Percentiles rank a stretch among this genome's conserved stretches.
Conservation (phyloP, 2,797 vertebrate genomes). For the Enteromius radiatus region DNA sequence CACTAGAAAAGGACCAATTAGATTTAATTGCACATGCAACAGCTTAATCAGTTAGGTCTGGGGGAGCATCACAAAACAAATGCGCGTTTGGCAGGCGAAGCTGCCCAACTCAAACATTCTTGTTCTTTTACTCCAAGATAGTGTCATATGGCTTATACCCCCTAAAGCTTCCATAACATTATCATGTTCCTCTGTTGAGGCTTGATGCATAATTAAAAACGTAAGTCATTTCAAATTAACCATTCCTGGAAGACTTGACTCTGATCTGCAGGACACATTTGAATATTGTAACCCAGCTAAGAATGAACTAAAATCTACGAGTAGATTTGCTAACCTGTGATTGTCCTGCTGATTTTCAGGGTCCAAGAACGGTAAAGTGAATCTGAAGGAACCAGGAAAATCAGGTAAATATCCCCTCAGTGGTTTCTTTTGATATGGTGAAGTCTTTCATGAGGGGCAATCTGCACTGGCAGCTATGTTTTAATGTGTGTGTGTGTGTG, state of each 20-base stretch:
- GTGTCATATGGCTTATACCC: conserved; percentile 52
- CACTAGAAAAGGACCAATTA: conserved; percentile 54
- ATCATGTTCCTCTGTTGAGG: conserved; percentile 22
- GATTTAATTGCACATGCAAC: conserved; percentile 58
- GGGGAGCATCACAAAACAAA: conserved; percentile 36
- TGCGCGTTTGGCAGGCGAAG: conserved; percentile 40
- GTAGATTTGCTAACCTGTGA: background rate
- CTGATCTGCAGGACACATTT: background rate
- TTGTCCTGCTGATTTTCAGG: conserved; percentile 74
- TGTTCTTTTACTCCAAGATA: conserved; percentile 41
- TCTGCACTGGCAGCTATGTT: conserved; percentile 25
- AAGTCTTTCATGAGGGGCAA: background rate
- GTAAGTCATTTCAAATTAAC: conserved; percentile 23
- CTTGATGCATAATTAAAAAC: conserved; percentile 27
- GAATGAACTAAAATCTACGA: background rate
- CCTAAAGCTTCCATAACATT: conserved; percentile 42
- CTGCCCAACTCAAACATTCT: conserved; percentile 14
- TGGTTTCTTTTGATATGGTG: background rate
- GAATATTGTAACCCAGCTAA: background rate
- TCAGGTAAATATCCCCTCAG: conserved; percentile 83
- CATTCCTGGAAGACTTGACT: conserved; percentile 10
- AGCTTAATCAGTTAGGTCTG: conserved; percentile 55
- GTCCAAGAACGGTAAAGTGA: conserved; percentile 84
- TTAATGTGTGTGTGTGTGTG: conserved; percentile 29
- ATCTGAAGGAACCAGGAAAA: conserved; percentile 90